phyloP scores from a whole-genome alignment of 2,113 vertebrate genomes.

The Planiliza haematocheilus region DNA sequence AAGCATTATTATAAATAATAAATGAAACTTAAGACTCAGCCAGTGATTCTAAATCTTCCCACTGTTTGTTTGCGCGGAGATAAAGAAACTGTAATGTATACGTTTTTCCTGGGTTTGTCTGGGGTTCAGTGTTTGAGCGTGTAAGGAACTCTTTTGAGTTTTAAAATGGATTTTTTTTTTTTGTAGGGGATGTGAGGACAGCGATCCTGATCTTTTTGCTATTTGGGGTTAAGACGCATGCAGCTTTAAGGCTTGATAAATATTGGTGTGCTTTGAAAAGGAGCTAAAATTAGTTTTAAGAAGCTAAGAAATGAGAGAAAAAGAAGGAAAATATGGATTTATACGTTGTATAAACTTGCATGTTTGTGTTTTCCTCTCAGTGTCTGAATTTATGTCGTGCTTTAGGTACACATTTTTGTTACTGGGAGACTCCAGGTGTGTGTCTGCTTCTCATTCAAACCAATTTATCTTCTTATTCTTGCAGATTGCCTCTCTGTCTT shows the following conservation, averaged over 20 bases:
- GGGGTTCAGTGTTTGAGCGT: constrained; percentile 1
- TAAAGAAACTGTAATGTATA: constrained; percentile 48
- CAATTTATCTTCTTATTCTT: not conserved
- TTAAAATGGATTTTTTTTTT: too few species aligned
- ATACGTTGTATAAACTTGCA: too few species aligned
- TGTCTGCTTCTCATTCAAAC: constrained; percentile 9
- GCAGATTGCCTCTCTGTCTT: not conserved
- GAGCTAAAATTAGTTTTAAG: not conserved
- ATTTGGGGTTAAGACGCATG: not conserved
- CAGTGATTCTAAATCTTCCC: constrained; percentile 38
- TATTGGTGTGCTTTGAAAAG: not conserved
- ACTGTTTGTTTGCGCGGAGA: constrained; percentile 35
- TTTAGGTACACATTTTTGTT: too few species aligned
- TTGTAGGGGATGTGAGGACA: too few species aligned
- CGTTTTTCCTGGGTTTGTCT: not conserved
- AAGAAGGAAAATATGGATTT: too few species aligned
- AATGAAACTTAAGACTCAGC: constrained; percentile 16
- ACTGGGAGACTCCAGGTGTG: not conserved
- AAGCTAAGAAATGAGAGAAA: too few species aligned
- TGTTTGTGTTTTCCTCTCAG: too few species aligned
- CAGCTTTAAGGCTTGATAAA: not conserved
- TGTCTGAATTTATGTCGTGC: too few species aligned
- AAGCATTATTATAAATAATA: constrained; percentile 50
- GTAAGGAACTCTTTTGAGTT: too few species aligned
- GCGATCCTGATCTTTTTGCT: not conserved